Evolutionary conservation across 64 coral and sea anemone genomes (phyloP), one percentile per base, ranked within the genome.

Genomic region (Acropora yongei): DNA sequence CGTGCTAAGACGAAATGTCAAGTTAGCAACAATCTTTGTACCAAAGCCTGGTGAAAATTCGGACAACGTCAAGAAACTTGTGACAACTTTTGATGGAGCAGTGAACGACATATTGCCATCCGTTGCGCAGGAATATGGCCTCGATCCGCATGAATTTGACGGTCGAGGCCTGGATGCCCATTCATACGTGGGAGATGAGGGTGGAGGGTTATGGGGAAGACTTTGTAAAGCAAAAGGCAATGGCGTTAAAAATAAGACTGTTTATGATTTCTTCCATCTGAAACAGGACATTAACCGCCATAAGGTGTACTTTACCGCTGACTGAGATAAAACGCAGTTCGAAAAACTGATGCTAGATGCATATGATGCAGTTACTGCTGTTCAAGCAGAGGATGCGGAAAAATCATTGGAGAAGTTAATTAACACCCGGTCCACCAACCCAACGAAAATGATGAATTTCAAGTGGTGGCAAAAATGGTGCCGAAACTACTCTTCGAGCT

Each of bases 401-500:
- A 88, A 74, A 46, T 55, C 51, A 17, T 3, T 93, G 10, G 77
- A 83, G n/a, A 82, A 88, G 47, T 48, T 93, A 65, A 79, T 87
- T 30, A 51, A 79, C 42, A 92, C 46, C 2, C 14, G 18, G 58
- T 76, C 82, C 42, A 92, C 90, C 19, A 86, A 92, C 55, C 39
- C 42, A 14, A 53, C 10, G 49, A 93, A 93, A 80, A 93, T 81
- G 92, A 88, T 18, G 11, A 80, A 68, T 75, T 88, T 93, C 47
- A 93, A 82, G 49, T 39, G 17, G 45, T 92, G 57, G 83, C 80
- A 84, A 58, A 71, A 51, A 41, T 88, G 86, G 49, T 88, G 74
- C 47, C 30, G 30, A 41, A 51, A 5, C 10, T 76, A 88, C 47
- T 80, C 76, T 45, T 63, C 61, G 17, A 74, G 30, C 49, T 46